These are phyloP conservation scores for Homarus americanus DNA, from an alignment of 1,140 invertebrate species.

Conservation along the genomic window DNA sequence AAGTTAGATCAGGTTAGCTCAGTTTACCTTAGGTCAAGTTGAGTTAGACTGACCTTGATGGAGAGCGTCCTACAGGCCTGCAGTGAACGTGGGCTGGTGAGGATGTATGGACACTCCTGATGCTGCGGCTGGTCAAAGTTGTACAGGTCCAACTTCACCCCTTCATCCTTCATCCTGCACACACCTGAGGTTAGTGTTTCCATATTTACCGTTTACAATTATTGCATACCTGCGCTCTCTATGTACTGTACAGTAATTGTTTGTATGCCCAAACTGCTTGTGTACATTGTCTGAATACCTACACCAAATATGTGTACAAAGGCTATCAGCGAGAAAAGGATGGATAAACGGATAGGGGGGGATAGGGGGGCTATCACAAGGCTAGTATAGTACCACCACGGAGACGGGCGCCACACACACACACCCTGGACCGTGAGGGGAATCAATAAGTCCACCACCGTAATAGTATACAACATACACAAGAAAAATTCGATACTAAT, in stretches of 20 bases:
- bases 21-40: too few relatives aligned
- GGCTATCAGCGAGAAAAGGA: too few relatives aligned
- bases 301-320: neutral
- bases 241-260: neutral
- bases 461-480: too few relatives aligned
- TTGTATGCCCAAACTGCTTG: neutral
- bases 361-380: too few relatives aligned
- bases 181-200: neutral
- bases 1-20: too few relatives aligned
- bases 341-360: too few relatives aligned
- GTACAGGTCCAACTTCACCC: conserved; percentile 75
- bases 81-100: conserved; percentile 80
- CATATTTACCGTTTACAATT: neutral
- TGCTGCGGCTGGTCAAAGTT: conserved; percentile 79
- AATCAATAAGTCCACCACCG: too few relatives aligned
- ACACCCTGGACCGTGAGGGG: too few relatives aligned
- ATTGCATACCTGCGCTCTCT: neutral
- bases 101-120: conserved; percentile 79
- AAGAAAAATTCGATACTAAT: too few relatives aligned
- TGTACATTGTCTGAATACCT: neutral
- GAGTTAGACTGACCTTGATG: conserved; percentile 79
- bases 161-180: conserved; percentile 76
- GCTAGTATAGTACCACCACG: too few relatives aligned
- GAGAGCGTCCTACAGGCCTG: conserved; percentile 79
- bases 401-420: too few relatives aligned